Evolutionary conservation across 2,888 invertebrate species (phyloP).

Genomic region (Pycnomerus fuliginosus): DNA sequence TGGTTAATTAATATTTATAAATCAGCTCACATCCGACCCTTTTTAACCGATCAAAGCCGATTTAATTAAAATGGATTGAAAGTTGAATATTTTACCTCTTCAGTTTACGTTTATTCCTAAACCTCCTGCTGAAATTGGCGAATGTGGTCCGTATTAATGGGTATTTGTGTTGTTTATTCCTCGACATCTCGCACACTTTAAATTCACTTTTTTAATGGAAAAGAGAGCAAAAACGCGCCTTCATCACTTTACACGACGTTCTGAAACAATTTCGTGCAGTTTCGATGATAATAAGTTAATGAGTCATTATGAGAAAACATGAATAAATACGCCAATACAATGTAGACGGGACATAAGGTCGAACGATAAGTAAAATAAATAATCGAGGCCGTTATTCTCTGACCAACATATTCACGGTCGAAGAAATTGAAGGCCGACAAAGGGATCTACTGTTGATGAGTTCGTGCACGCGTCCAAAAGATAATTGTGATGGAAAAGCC

Average conservation of each 20-base stretch:
- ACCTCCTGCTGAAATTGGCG: slow-evolving; percentile 56
- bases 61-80: neutral
- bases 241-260: slow-evolving; percentile 7
- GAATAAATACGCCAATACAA: slow-evolving; percentile 17
- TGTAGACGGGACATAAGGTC: neutral
- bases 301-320: slow-evolving; percentile 19
- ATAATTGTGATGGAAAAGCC: no score
- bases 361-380: slow-evolving; percentile 1
- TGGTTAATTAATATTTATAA: slow-evolving; percentile 19
- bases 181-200: slow-evolving; percentile 44
- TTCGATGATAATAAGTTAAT: slow-evolving; percentile 21
- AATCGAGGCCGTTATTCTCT: slow-evolving; percentile 10
- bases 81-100: slow-evolving; percentile 52
- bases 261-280: no score
- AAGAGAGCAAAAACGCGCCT: slow-evolving; percentile 12
- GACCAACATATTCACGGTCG: slow-evolving; percentile 27
- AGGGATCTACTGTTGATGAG: neutral
- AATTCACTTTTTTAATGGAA: slow-evolving; percentile 8
- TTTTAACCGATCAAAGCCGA: neutral
- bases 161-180: slow-evolving; percentile 56
- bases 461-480: no score
- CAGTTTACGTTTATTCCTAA: slow-evolving; percentile 55
- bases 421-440: slow-evolving; percentile 20
- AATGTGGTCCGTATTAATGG: slow-evolving; percentile 54
- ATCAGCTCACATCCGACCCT: neutral